These are phyloP conservation scores for Melolontha melolontha DNA, from an alignment of 2,888 invertebrate species.

Conservation along the genomic window DNA sequence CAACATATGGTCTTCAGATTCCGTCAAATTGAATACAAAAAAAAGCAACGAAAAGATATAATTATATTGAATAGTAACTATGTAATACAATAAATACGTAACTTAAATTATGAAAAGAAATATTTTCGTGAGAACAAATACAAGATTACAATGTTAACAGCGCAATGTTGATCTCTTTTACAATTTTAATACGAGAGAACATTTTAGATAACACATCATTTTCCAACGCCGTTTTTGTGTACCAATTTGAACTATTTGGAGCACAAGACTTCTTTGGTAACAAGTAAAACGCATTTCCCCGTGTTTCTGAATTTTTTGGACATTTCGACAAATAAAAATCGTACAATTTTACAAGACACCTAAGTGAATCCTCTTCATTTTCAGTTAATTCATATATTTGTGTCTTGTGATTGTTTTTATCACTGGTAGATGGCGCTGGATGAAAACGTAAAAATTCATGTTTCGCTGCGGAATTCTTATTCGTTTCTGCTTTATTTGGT, in stretches of 20 bases:
- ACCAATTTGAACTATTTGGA: constrained; percentile 97
- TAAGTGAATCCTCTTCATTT: constrained; percentile 90
- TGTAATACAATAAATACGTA: too few species aligned
- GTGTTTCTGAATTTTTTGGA: constrained; percentile 92
- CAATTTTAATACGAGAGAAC: constrained; percentile 93
- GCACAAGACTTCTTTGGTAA: constrained; percentile 94
- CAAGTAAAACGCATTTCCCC: constrained; percentile 94
- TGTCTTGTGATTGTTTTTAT: constrained; percentile 65
- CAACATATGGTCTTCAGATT: constrained; percentile 92
- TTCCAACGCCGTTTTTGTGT: constrained; percentile 87
- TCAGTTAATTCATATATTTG: constrained; percentile 91
- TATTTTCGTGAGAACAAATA: too few species aligned
- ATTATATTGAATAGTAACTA: too few species aligned
- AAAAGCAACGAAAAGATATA: too few species aligned
- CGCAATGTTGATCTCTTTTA: constrained; percentile 90
- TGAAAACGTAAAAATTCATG: constrained; percentile 89
- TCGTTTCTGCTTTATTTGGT: constrained; percentile 77
- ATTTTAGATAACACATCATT: constrained; percentile 88
- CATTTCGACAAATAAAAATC: constrained; percentile 98
- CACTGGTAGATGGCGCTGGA: constrained; percentile 87
- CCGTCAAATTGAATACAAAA: constrained; percentile 94
- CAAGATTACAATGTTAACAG: constrained; percentile 76
- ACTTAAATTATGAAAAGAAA: too few species aligned
- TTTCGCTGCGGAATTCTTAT: constrained; percentile 72
- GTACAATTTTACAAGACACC: constrained; percentile 95